Evolutionary conservation across 1,140 invertebrate genomes (phyloP), one percentile per base, ranked within the genome.

Genomic region (Tetragnatha versicolor): DNA sequence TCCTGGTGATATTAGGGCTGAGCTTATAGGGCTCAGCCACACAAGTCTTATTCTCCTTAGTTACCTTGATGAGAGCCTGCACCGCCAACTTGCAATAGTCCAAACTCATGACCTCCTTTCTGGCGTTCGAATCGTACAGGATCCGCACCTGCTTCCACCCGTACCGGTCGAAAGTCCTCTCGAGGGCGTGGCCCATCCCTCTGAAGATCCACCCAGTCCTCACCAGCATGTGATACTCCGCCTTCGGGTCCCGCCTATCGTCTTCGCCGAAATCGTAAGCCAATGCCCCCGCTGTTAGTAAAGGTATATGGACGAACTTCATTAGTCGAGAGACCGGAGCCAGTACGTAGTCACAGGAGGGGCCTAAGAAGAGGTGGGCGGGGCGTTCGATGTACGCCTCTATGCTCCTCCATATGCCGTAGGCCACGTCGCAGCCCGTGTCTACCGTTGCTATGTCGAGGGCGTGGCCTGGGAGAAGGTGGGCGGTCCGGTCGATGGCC

Each of bases 341-440:
- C 70, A 97, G 89, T 7, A 93, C 93, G 85, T 96, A 97, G 82
- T 96, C 93, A 85, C 95, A 97, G 1, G 94, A 91, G 0, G 95
- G 93, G 0, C 95, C 96, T 82, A 97, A 89, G 84, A 97, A 95
- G 0, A 92, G 93, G 86, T 97, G 92, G 90, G 89, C 82, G 80
- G 85, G 73, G 1, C 0, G 39, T 37, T 77, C 61, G 2, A 77
- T 53, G 22, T 33, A 77, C 3, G 73, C 45, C 20, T 51, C 33
- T 0, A 77, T 66, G 14, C 47, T 22, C 3, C 51, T 25, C 73
- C 73, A 77, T 39, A 33, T 53, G n/a, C 73, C 61, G 7, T 17
- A 37, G 3, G 22, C 39, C 0, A 25, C n/a, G 31, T 77, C 73
- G 12, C 73, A 77, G 2, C 12, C 47, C 0, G 73, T 77, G 31